Conservation (phyloP, 2,888 invertebrate species). For the Agrilus mali region DNA sequence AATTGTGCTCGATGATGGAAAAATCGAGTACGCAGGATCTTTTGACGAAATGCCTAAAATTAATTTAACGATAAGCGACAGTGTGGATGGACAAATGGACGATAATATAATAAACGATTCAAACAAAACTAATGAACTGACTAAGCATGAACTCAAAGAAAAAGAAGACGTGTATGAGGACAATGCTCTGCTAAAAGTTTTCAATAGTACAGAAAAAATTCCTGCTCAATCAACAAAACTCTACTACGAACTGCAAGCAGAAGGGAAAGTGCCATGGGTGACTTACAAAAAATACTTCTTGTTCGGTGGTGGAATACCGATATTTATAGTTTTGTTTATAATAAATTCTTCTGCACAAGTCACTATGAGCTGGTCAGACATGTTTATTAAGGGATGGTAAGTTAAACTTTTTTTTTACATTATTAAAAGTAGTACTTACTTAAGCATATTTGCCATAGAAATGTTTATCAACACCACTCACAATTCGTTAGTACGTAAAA, state of each 20-base stretch:
- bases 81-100: conserved; percentile 7
- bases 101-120: conserved; percentile 5
- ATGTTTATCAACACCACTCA: too few species aligned
- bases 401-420: conserved; percentile 3
- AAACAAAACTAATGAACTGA: conserved; percentile 24
- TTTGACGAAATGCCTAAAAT: conserved; percentile 31
- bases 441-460: too few species aligned
- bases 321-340: conserved; percentile 17
- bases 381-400: conserved; percentile 21
- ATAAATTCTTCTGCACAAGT: conserved; percentile 12
- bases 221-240: conserved; percentile 1
- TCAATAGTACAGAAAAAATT: too few species aligned
- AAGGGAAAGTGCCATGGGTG: conserved; percentile 18
- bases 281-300: conserved; percentile 22
- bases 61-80: conserved; percentile 28
- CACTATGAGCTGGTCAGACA: conserved; percentile 16
- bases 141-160: conserved; percentile 37
- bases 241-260: conserved; percentile 19
- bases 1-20: conserved; percentile 8
- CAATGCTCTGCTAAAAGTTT: not conserved
- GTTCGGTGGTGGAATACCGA: conserved; percentile 19
- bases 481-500: too few species aligned
- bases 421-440: too few species aligned
- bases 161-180: not conserved
- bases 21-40: conserved; percentile 25